Percentiles rank a stretch among this genome's conserved stretches.
These are phyloP conservation scores for Propithecus deckenii DNA, from an alignment of 2,797 vertebrate genomes.

Conservation along the genomic window DNA sequence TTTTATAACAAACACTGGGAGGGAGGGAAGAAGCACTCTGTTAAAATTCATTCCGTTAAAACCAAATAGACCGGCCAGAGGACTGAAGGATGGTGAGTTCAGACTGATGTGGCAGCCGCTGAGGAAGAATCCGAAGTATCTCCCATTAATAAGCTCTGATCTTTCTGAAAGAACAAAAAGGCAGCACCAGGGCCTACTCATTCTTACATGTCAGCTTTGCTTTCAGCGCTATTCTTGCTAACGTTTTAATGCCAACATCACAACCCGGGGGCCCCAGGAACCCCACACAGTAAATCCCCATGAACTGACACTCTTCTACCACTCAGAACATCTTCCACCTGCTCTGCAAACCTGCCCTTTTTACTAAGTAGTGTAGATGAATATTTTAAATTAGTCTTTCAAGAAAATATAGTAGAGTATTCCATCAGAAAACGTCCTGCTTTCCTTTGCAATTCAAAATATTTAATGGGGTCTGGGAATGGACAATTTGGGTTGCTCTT, in stretches of 20 bases:
- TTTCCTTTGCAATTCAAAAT: conserved; percentile 57
- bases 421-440: conserved; percentile 12
- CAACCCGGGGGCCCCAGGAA: conserved; percentile 2
- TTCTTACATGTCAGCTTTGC: conserved; percentile 35
- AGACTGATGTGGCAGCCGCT: not conserved
- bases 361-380: conserved; percentile 20
- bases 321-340: not conserved
- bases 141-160: conserved; percentile 45
- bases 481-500: not conserved
- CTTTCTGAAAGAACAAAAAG: conserved; percentile 61
- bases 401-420: conserved; percentile 37
- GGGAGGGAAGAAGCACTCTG: accelerated
- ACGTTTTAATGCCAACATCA: conserved; percentile 46
- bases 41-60: conserved; percentile 13
- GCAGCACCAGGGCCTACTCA: not conserved
- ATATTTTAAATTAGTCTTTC: conserved; percentile 59
- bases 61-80: not conserved
- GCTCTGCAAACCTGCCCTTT: conserved; percentile 27
- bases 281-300: conserved; percentile 19
- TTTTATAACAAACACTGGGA: not conserved
- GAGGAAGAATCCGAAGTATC: not conserved
- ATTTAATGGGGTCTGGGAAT: not conserved
- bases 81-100: not conserved
- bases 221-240: conserved; percentile 30
- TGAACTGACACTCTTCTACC: conserved; percentile 9